Base-by-base conservation (phyloP, 2,888 invertebrate genomes). In the Phortica magna region DNA sequence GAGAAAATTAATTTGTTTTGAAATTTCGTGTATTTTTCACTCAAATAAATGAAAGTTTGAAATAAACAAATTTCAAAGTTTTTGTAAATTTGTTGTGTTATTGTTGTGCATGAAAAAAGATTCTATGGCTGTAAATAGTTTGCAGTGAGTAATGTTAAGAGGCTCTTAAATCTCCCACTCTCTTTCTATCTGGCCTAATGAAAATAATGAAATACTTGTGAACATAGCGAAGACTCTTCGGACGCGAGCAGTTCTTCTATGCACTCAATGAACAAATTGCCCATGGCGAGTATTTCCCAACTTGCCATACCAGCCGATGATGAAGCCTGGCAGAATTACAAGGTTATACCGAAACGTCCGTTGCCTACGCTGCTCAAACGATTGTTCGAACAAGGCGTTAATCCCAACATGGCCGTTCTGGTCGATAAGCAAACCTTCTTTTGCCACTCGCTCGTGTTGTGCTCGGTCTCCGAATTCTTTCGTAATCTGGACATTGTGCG, bases 391-490 rank as follows among this genome's bases (percentile, higher is more conserved):
- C 7, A 75, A 4, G 81, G 80, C 70, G 48, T 75, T 6, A 53
- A 43, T 43, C 78, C 83, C 10, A 57, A 73, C 0, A 3, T 77
- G 10, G 41, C 57, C 7, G 68, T 82, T 0, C 31, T 75, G 2
- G 41, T 78, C 10, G 81, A 75, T 3, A 68, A 42, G 3, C 73
- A 64, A 0, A 43, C 67, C 1, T 78, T 77, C 41, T 53, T 53
- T 6, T 82, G 82, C 43, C 82, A 82, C 53, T 17, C 74, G 2
- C 17, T 80, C 9, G 39, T 80, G 12, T 17, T 83, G 10, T 53
- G 67, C 2, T 2, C 74, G 1, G 4, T 78, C 2, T 81, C 78
- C 0, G 3, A 0, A 0, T 75, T 75, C 7, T 79, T 82, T 39
- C 14, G 12, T 1, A 17, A 12, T 2, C n/a, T 53, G 10, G 6